A percentile compares a stretch with the other conserved stretches of the same genome.
phyloP scores from a whole-genome alignment of 2,797 vertebrate genomes.

The Fistularia commersonii region DNA sequence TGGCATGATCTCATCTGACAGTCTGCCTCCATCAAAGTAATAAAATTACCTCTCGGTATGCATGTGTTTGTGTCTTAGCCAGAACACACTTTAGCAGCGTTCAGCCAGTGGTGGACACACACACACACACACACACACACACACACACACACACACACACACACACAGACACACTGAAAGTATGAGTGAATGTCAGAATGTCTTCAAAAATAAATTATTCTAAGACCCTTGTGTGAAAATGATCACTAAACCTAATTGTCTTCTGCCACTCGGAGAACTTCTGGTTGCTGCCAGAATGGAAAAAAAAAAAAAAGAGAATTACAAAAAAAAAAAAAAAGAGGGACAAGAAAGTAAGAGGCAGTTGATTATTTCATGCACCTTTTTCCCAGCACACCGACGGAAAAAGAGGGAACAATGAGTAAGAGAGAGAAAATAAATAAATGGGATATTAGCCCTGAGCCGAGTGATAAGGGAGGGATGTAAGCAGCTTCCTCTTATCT shows the following conservation, averaged over 20 bases:
- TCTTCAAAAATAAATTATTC: no score
- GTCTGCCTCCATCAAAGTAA: constrained; percentile 17
- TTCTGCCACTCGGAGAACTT: no score
- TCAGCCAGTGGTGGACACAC: no score
- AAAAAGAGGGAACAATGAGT: constrained; percentile 53
- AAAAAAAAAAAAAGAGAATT: not conserved
- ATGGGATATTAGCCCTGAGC: constrained; percentile 71
- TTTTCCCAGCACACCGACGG: constrained; percentile 34
- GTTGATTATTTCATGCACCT: constrained; percentile 39
- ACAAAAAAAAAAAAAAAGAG: constrained; percentile 19
- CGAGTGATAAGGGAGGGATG: constrained; percentile 64
- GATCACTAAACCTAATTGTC: no score
- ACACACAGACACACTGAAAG: no score
- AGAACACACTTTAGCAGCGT: no score
- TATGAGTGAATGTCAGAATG: no score
- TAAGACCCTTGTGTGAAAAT: no score
- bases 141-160: no score
- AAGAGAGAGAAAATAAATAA: constrained; percentile 46
- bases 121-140: no score
- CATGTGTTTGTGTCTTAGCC: not conserved
- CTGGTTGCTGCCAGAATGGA: no score
- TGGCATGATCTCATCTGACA: constrained; percentile 37
- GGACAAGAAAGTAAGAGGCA: constrained; percentile 19
- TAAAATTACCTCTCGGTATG: constrained; percentile 7
- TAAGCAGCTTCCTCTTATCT: constrained; percentile 76